Conservation (phyloP, 2,797 vertebrate species). For the Sarcoramphus papa region DNA sequence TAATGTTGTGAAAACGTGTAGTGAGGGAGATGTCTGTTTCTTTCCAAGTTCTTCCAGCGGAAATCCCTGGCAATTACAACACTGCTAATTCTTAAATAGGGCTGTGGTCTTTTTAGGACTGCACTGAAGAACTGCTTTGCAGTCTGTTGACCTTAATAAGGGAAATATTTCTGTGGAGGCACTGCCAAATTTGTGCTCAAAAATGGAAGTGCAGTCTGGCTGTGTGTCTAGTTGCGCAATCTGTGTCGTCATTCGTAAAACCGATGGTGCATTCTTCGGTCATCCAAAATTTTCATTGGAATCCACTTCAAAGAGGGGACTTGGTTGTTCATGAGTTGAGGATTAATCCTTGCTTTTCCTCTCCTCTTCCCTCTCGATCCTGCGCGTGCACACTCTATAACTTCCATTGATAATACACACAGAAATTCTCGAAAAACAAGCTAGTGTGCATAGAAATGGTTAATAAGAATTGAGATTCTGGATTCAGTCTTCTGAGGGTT, state of each 20-base stretch:
- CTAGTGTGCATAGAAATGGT: background rate
- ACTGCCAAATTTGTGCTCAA: constrained; percentile 51
- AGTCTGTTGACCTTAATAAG: constrained; percentile 56
- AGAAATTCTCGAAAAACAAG: background rate
- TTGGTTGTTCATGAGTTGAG: background rate
- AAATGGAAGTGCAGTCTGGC: constrained; percentile 44
- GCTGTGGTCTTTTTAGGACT: constrained; percentile 18
- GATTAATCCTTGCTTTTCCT: background rate
- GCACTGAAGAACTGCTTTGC: background rate
- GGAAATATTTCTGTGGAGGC: constrained; percentile 33
- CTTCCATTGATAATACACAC: background rate
- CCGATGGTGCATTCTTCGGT: background rate
- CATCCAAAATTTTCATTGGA: background rate
- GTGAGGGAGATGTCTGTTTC: background rate
- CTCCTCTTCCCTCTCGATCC: background rate
- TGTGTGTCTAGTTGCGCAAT: background rate
- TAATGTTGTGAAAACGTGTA: background rate
- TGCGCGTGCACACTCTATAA: fast-evolving
- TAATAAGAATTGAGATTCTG: background rate
- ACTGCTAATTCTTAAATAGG: background rate
- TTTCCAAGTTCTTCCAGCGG: background rate
- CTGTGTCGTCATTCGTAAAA: background rate
- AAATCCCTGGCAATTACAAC: background rate
- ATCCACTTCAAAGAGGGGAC: background rate
- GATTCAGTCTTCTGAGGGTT: background rate